Evolutionary conservation across 2,888 invertebrate genomes (phyloP).

Genomic region (Heliconius ethilla): DNA sequence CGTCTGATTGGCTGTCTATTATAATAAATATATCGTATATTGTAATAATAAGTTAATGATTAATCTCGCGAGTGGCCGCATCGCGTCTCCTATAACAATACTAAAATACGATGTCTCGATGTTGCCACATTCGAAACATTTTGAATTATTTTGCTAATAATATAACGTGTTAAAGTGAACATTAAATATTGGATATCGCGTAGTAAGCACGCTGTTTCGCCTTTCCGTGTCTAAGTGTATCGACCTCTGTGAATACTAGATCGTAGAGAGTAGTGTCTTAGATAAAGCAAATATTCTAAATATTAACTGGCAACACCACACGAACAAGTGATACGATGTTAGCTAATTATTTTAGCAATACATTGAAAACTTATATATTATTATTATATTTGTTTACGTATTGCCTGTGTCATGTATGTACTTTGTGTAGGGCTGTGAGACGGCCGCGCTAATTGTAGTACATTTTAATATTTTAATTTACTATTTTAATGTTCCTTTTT

Average conservation of each 20-base stretch:
- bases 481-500: slow-evolving; percentile 53
- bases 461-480: slow-evolving; percentile 34
- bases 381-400: slow-evolving; percentile 66
- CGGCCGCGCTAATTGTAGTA: slow-evolving; percentile 54
- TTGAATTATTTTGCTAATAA: slow-evolving; percentile 43
- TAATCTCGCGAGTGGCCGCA: slow-evolving; percentile 38
- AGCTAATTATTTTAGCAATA: slow-evolving; percentile 70
- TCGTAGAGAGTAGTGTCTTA: slow-evolving; percentile 79
- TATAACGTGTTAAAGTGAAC: slow-evolving; percentile 41
- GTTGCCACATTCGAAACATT: slow-evolving; percentile 15
- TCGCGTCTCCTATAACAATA: slow-evolving; percentile 25
- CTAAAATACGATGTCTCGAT: background rate
- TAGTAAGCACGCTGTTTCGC: slow-evolving; percentile 74
- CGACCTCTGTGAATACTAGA: slow-evolving; percentile 80
- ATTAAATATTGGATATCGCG: slow-evolving; percentile 50
- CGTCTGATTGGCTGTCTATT: slow-evolving; percentile 66
- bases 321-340: slow-evolving; percentile 77
- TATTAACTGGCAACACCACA: slow-evolving; percentile 79
- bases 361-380: slow-evolving; percentile 57
- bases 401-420: slow-evolving; percentile 1
- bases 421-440: slow-evolving; percentile 59
- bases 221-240: slow-evolving; percentile 74
- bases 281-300: slow-evolving; percentile 79
- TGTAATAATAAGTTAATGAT: slow-evolving; percentile 36
- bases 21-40: slow-evolving; percentile 44